These are phyloP conservation scores for Callocephalon fimbriatum DNA, from an alignment of 2,113 vertebrate species.

Conservation along the genomic window DNA sequence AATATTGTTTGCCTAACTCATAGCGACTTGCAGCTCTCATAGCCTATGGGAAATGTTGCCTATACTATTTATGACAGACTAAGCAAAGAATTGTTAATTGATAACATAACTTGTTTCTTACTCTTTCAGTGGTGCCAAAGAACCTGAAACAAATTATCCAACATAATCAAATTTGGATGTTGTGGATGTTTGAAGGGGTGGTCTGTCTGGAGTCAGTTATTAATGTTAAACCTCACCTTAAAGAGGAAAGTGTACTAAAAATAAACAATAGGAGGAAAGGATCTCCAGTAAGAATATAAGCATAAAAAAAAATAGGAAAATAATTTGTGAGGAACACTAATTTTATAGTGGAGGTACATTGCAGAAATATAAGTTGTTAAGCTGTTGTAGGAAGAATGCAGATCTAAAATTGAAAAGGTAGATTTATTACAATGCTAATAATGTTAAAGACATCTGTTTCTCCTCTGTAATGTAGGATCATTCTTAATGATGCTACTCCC, in stretches of 20 bases:
- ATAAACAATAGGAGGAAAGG: background rate
- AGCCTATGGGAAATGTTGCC: background rate
- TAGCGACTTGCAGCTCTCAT: background rate
- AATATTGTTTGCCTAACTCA: background rate
- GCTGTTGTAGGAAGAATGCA: background rate
- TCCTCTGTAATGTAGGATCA: background rate
- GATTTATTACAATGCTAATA: background rate
- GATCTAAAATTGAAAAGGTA: background rate
- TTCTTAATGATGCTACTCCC: background rate
- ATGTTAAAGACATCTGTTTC: background rate
- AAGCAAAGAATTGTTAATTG: background rate
- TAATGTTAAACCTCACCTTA: background rate
- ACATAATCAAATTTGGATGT: background rate
- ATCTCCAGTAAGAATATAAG: background rate
- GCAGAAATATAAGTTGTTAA: background rate
- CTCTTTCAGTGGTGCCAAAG: background rate
- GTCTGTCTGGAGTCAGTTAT: background rate
- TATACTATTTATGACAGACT: rapidly evolving
- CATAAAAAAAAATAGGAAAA: background rate
- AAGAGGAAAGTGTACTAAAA: background rate
- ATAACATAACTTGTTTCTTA: background rate
- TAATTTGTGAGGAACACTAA: background rate
- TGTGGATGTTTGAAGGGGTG: background rate
- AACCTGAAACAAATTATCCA: background rate
- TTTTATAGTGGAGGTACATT: background rate